Conservation (phyloP, 2,113 vertebrate genomes). For the Poeciliopsis retropinna region DNA sequence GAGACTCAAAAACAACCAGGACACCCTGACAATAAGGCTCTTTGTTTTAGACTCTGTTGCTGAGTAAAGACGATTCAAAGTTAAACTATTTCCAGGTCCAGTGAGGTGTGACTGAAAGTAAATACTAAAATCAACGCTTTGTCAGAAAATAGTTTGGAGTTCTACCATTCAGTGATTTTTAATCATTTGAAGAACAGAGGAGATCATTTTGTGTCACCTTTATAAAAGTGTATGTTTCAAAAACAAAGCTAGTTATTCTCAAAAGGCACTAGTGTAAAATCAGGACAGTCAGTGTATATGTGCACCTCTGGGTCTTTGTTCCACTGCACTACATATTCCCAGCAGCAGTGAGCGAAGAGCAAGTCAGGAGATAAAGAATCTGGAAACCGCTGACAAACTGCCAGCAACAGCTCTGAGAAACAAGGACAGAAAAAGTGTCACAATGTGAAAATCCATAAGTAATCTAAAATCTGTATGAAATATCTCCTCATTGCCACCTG, state of each 20-base stretch:
- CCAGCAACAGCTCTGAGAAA: conserved; percentile 83
- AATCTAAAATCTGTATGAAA: background rate
- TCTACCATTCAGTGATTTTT: too few species aligned
- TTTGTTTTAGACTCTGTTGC: too few species aligned
- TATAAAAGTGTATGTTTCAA: background rate
- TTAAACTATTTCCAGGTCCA: too few species aligned
- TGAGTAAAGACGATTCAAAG: too few species aligned
- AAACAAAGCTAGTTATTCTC: background rate
- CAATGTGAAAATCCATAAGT: background rate
- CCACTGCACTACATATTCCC: conserved; percentile 98
- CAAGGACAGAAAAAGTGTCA: background rate
- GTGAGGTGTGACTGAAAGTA: too few species aligned
- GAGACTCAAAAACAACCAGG: too few species aligned
- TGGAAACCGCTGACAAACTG: conserved; percentile 89
- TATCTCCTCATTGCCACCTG: conserved; percentile 33
- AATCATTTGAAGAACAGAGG: too few species aligned
- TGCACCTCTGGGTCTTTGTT: conserved; percentile 96
- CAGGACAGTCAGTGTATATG: background rate
- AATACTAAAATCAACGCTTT: too few species aligned
- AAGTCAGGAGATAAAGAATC: conserved; percentile 91
- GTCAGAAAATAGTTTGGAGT: too few species aligned
- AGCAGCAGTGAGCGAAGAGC: conserved; percentile 93
- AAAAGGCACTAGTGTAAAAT: background rate
- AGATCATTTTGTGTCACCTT: too few species aligned
- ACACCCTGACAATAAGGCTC: too few species aligned